Conservation (phyloP, 2,797 vertebrate genomes). For the Manis javanica region DNA sequence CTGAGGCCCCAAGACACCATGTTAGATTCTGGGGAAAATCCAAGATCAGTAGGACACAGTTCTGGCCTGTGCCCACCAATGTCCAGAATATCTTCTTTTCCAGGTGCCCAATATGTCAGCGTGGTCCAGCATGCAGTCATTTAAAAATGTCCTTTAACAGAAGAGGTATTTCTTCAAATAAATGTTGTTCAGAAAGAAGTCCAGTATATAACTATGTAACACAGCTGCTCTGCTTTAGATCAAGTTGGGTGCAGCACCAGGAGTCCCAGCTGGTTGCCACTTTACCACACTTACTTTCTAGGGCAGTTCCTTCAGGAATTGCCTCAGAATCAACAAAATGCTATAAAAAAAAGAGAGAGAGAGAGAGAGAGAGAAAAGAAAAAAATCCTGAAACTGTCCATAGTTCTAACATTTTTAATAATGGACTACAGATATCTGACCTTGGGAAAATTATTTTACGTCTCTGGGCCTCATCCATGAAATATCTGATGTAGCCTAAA, state of each 20-base stretch:
- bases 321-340: background rate
- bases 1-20: background rate
- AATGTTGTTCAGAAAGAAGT: background rate
- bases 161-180: slow-evolving; percentile 38
- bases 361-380: background rate
- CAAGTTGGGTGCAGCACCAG: background rate
- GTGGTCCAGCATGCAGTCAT: background rate
- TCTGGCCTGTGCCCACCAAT: background rate
- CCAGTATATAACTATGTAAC: background rate
- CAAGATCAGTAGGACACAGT: background rate
- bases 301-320: background rate
- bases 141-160: background rate
- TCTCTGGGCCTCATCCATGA: background rate
- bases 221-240: background rate
- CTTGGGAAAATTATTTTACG: background rate
- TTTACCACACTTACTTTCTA: background rate
- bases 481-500: background rate
- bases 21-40: background rate
- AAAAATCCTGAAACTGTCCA: background rate
- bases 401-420: background rate
- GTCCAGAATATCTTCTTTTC: background rate
- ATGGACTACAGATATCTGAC: background rate
- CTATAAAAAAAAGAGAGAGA: background rate
- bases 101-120: background rate
- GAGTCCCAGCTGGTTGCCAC: background rate